phyloP scores from a whole-genome alignment of 2,888 invertebrate genomes.

The Chesias legatella region DNA sequence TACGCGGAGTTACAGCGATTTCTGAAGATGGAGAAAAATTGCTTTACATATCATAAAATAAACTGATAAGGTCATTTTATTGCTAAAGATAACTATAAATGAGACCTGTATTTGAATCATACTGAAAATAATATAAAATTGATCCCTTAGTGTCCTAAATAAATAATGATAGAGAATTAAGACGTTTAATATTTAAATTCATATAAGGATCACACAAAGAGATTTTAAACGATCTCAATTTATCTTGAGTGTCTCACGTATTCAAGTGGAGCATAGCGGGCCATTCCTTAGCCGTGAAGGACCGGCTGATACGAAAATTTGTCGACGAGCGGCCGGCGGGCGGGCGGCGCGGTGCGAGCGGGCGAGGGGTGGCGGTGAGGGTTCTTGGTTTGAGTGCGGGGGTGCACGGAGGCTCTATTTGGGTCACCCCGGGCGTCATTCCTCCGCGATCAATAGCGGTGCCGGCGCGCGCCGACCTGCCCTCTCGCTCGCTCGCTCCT shows the following conservation, averaged over 20 bases:
- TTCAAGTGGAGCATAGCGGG: conserved; percentile 52
- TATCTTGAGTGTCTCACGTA: conserved; percentile 42
- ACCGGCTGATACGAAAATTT: conserved; percentile 78
- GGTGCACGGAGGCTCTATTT: conserved; percentile 75
- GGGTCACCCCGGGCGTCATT: conserved; percentile 80
- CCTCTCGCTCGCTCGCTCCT: conserved; percentile 60
- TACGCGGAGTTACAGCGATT: too few relatives aligned
- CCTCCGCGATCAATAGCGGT: conserved; percentile 73
- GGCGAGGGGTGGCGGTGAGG: conserved; percentile 45
- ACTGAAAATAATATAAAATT: too few relatives aligned
- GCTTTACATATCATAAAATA: too few relatives aligned
- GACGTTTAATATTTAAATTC: too few relatives aligned
- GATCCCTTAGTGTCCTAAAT: too few relatives aligned
- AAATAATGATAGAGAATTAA: too few relatives aligned
- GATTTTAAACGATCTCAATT: conserved; percentile 50
- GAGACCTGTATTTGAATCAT: too few relatives aligned
- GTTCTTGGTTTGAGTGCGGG: conserved; percentile 52
- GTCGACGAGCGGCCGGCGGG: conserved; percentile 60
- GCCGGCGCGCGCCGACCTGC: conserved; percentile 71
- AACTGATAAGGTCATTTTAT: too few relatives aligned
- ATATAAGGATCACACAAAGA: conserved; percentile 34
- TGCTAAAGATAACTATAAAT: too few relatives aligned
- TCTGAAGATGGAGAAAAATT: too few relatives aligned
- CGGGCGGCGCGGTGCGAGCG: conserved; percentile 21
- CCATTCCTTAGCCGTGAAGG: conserved; percentile 65